Conservation (phyloP, 2,113 vertebrate species). For the Cavia aperea region DNA sequence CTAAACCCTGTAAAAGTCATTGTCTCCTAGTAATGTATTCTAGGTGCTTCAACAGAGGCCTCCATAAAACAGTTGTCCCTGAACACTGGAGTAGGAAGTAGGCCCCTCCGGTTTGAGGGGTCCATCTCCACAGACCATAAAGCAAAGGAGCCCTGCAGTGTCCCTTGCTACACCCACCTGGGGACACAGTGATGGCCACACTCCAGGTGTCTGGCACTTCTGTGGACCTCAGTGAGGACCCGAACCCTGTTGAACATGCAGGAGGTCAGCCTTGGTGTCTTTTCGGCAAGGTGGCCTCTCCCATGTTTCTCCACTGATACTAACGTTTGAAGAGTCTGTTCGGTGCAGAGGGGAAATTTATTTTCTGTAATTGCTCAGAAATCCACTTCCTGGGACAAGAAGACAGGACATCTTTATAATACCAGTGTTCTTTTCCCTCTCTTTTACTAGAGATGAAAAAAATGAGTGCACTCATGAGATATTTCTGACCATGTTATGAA, state of each 20-base stretch:
- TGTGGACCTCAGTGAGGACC: background rate
- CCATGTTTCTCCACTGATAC: background rate
- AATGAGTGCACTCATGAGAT: background rate
- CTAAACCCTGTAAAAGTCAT: background rate
- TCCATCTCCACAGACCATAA: background rate
- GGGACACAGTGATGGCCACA: background rate
- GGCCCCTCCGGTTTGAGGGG: background rate
- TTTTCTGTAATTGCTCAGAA: background rate
- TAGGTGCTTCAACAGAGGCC: no score
- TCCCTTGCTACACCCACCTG: background rate
- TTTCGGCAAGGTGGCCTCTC: background rate
- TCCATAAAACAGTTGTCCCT: background rate
- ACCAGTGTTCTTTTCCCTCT: background rate
- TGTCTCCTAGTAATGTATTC: no score
- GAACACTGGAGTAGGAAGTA: background rate
- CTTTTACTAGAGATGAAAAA: background rate
- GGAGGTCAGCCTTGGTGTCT: no score
- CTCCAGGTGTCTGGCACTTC: background rate
- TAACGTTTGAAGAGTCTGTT: background rate
- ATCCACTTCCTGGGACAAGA: background rate
- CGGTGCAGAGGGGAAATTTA: background rate
- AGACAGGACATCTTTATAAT: background rate
- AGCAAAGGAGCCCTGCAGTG: background rate
- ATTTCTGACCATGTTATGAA: background rate
- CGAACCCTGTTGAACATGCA: background rate